Percentiles rank a stretch among this genome's conserved stretches.
These are phyloP conservation scores for Drosophila kohkoa DNA, from an alignment of 1,140 invertebrate genomes.

Conservation along the genomic window DNA sequence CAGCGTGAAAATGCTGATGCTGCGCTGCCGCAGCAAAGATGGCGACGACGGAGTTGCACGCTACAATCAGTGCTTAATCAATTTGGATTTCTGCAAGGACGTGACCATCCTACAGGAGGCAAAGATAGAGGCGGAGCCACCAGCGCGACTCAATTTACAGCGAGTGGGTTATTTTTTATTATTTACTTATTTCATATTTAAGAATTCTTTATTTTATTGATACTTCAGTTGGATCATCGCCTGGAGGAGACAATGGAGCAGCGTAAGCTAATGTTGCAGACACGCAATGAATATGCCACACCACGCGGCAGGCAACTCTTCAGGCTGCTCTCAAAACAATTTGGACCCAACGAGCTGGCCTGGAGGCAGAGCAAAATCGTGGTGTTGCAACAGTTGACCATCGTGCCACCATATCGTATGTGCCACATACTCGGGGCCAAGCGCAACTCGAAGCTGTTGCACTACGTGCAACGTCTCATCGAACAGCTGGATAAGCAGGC, in stretches of 20 bases:
- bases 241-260: conserved; percentile 13
- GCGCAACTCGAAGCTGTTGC: conserved; percentile 25
- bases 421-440: conserved; percentile 24
- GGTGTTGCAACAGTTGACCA: conserved; percentile 46
- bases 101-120: conserved; percentile 53
- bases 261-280: conserved; percentile 13
- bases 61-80: conserved; percentile 22
- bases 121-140: neutral
- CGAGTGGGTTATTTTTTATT: conserved; percentile 2
- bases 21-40: conserved; percentile 26
- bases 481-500: conserved; percentile 24
- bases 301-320: conserved; percentile 37
- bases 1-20: conserved; percentile 48
- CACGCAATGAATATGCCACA: conserved; percentile 24
- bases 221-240: conserved; percentile 47
- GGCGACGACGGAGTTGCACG: neutral
- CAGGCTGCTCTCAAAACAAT: conserved; percentile 29
- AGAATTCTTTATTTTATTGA: neutral
- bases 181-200: neutral
- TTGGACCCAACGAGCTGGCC: conserved; percentile 16
- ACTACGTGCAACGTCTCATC: conserved; percentile 37
- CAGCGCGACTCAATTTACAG: conserved; percentile 32
- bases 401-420: conserved; percentile 44
- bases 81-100: conserved; percentile 47
- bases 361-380: conserved; percentile 32